phyloP scores from a whole-genome alignment of 1,140 invertebrate species.

The Meloidogyne exigua region DNA sequence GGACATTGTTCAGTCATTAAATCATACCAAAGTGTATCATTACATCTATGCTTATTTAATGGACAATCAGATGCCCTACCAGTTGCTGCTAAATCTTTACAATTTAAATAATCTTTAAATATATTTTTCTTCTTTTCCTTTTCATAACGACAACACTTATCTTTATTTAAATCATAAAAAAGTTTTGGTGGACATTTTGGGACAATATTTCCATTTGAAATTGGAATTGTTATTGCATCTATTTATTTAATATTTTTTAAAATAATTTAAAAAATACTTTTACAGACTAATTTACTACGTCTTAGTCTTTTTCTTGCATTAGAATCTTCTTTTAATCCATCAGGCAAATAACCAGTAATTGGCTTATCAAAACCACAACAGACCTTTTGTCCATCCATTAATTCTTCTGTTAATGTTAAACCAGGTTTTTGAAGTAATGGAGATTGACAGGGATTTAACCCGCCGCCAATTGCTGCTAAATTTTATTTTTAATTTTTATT shows the following conservation, averaged over 20 bases:
- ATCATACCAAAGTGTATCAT: conserved; percentile 16
- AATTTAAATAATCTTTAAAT: not conserved
- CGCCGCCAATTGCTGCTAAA: not conserved
- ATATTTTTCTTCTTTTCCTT: not conserved
- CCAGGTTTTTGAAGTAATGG: not conserved
- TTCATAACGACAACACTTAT: not conserved
- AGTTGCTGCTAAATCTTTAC: conserved; percentile 16
- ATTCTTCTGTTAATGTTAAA: conserved; percentile 1
- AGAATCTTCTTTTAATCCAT: conserved; percentile 7
- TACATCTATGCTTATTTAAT: conserved; percentile 19
- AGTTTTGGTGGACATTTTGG: not conserved
- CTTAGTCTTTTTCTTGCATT: not conserved
- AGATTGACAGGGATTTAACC: not conserved
- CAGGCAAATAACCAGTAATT: conserved; percentile 13
- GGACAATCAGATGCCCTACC: conserved; percentile 15
- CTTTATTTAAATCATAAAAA: conserved; percentile 1
- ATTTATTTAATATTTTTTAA: not conserved
- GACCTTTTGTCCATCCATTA: conserved; percentile 7
- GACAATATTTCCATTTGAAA: conserved; percentile 1
- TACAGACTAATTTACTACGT: not conserved
- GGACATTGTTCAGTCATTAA: conserved; percentile 26
- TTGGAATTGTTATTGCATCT: conserved; percentile 4
- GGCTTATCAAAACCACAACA: conserved; percentile 17
- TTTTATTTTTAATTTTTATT: too few species aligned
- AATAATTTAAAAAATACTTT: not conserved